Percentiles rank a stretch among this genome's conserved stretches.
These are phyloP conservation scores for Pygocentrus nattereri DNA, from an alignment of 2,797 vertebrate species.

Conservation along the genomic window DNA sequence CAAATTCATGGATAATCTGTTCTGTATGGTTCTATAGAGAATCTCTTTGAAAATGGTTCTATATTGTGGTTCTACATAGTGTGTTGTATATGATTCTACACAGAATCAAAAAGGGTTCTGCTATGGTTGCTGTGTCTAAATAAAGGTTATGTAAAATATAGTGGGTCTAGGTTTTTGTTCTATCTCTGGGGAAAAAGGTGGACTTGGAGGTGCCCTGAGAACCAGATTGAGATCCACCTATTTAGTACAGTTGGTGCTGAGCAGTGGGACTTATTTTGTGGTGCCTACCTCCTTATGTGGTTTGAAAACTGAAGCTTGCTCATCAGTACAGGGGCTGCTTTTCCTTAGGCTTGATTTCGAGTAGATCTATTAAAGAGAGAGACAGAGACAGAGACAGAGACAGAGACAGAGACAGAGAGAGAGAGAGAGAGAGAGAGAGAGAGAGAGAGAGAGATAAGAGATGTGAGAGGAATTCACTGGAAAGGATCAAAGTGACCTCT, in stretches of 20 bases:
- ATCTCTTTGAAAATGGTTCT: too few species aligned
- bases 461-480: neutral
- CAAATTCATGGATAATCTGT: too few species aligned
- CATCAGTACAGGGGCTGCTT: conserved; percentile 72
- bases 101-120: too few species aligned
- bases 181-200: neutral
- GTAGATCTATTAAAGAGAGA: conserved; percentile 75
- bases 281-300: conserved; percentile 85
- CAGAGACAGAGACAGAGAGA: neutral
- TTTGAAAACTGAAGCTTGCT: conserved; percentile 64
- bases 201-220: neutral
- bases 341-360: conserved; percentile 77
- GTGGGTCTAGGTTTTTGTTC: too few species aligned
- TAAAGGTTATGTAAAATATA: too few species aligned
- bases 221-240: neutral
- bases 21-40: too few species aligned
- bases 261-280: neutral
- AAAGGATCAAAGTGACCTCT: conserved; percentile 24
- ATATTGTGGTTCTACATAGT: too few species aligned
- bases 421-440: neutral
- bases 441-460: neutral
- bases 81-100: too few species aligned
- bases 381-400: neutral
- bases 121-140: too few species aligned
- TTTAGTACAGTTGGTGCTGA: neutral